phyloP scores from a whole-genome alignment of 2,888 invertebrate genomes.

The Chaetoderma sp. region DNA sequence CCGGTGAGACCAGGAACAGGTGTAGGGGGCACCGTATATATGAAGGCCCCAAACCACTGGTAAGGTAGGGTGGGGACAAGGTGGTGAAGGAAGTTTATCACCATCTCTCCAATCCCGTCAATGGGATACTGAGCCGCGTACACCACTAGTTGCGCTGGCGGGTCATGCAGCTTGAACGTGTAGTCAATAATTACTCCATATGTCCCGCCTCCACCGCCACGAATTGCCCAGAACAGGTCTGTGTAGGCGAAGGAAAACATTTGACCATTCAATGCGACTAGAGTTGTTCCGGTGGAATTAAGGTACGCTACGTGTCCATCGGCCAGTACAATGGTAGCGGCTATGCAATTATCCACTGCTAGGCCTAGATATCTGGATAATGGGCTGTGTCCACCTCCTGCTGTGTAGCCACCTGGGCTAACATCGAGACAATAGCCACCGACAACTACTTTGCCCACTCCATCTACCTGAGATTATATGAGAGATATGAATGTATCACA shows the following conservation, averaged over 20 bases:
- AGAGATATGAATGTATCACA: no score
- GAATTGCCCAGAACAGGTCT: background rate
- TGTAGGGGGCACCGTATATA: no score
- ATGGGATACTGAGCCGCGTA: background rate
- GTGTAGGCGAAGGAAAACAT: background rate
- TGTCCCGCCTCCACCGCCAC: constrained; percentile 2
- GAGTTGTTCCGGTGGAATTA: background rate
- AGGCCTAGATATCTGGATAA: background rate
- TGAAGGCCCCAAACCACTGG: background rate
- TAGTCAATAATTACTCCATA: background rate
- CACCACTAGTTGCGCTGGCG: background rate
- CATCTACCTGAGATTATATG: no score
- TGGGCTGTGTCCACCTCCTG: background rate
- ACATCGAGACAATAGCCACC: background rate
- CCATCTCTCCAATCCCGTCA: background rate
- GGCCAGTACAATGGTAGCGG: background rate
- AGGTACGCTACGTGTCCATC: background rate
- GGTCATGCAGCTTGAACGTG: background rate
- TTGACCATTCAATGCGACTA: background rate
- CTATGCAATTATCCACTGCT: background rate
- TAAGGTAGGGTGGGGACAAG: background rate
- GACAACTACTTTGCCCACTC: no score
- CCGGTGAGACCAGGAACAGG: no score
- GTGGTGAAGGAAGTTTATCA: background rate
- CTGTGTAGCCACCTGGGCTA: background rate